A percentile compares a stretch with the other conserved stretches of the same genome.
phyloP scores from a whole-genome alignment of 2,113 vertebrate genomes.

The Diadophis punctatus region DNA sequence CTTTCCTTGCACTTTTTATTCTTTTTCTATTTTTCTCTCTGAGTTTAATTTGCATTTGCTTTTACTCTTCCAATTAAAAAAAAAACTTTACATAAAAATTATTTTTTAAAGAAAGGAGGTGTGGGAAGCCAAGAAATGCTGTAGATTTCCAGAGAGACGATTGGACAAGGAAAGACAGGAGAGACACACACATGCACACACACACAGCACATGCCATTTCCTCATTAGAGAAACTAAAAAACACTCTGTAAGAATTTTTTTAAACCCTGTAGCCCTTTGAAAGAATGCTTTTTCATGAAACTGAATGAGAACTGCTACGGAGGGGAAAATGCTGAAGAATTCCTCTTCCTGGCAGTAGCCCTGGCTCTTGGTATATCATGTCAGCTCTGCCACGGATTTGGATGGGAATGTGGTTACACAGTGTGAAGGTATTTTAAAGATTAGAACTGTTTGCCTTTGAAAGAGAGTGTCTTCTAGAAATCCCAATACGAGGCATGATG shows the following conservation, averaged over 20 bases:
- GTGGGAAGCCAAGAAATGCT: not conserved
- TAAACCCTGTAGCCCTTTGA: not conserved
- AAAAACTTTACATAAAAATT: not conserved
- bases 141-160: not conserved
- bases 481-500: not conserved
- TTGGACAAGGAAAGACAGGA: not conserved
- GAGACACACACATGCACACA: not conserved
- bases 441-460: constrained; percentile 1
- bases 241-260: not conserved
- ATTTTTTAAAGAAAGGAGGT: not conserved
- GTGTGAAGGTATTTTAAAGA: not conserved
- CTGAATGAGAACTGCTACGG: not conserved
- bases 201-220: not conserved
- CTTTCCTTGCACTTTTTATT: not conserved
- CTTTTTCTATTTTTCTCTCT: not conserved
- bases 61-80: not conserved
- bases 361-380: not conserved
- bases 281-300: not conserved
- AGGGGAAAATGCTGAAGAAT: not conserved
- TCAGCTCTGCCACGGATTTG: not conserved
- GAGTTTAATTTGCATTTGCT: not conserved
- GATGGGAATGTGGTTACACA: not conserved
- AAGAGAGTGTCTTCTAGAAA: not conserved
- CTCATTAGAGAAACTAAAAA: not conserved
- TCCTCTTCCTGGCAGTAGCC: not conserved